A percentile compares a stretch with the other conserved stretches of the same genome.
These are phyloP conservation scores for Drosophila equinoxialis DNA, from an alignment of 1,140 invertebrate species.

Conservation along the genomic window DNA sequence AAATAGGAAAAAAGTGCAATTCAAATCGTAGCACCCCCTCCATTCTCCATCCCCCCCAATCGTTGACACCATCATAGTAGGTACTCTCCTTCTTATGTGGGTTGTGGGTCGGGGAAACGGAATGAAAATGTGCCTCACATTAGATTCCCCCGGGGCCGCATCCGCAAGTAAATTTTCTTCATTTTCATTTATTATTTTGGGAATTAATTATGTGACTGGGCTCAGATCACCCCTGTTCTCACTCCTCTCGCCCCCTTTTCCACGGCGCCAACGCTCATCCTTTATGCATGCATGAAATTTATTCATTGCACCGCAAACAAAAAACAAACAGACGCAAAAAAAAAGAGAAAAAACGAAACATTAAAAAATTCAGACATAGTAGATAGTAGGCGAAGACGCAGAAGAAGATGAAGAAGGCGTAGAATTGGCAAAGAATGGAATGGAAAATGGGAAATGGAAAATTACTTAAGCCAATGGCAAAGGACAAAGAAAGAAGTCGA, in stretches of 20 bases:
- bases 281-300: slow-evolving; percentile 46
- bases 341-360: background rate
- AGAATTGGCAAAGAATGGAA: background rate
- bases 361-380: slow-evolving; percentile 4
- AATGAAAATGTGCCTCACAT: slow-evolving; percentile 44
- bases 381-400: no score
- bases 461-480: slow-evolving; percentile 10
- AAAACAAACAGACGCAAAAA: slow-evolving; percentile 5
- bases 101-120: background rate
- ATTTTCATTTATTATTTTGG: slow-evolving; percentile 66
- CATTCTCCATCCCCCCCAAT: background rate
- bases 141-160: slow-evolving; percentile 40
- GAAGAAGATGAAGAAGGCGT: background rate
- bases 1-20: background rate
- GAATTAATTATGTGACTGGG: slow-evolving; percentile 60
- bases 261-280: background rate
- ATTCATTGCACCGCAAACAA: slow-evolving; percentile 56
- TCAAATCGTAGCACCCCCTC: background rate
- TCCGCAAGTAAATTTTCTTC: slow-evolving; percentile 42
- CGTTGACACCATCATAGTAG: background rate
- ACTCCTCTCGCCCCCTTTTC: background rate
- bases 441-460: slow-evolving; percentile 5
- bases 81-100: background rate
- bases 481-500: slow-evolving; percentile 5
- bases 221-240: background rate